phyloP scores from a whole-genome alignment of 2,113 vertebrate genomes.

The Catharus fuscescens region DNA sequence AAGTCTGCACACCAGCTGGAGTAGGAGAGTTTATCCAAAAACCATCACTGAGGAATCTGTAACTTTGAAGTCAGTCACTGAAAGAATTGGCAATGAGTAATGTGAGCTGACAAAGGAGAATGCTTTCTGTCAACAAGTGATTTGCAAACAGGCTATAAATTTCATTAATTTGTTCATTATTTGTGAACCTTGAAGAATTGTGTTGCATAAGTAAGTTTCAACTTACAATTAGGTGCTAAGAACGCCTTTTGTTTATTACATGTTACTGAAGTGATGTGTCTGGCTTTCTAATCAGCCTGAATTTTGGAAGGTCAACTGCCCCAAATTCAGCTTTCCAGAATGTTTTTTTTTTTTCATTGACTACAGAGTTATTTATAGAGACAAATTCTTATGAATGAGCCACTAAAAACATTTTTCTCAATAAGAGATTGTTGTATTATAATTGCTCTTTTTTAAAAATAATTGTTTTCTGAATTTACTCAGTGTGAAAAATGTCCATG shows the following conservation, averaged over 20 bases:
- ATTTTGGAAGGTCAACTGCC: background rate
- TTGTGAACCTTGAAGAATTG: conserved; percentile 27
- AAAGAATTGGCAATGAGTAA: conserved; percentile 19
- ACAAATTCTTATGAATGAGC: background rate
- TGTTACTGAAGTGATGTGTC: background rate
- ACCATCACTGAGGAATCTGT: background rate
- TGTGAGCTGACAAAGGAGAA: conserved; percentile 16
- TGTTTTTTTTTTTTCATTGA: background rate
- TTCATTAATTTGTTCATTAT: conserved; percentile 56
- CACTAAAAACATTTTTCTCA: background rate
- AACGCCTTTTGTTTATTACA: conserved; percentile 3
- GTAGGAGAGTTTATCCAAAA: background rate
- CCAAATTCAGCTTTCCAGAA: background rate
- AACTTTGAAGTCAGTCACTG: background rate
- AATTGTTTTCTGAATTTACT: background rate
- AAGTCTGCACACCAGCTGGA: background rate
- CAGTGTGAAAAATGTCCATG: background rate
- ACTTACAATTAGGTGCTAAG: background rate
- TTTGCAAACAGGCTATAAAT: conserved; percentile 43
- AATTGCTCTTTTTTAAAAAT: background rate
- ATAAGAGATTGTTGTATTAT: background rate
- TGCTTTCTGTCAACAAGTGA: conserved; percentile 27
- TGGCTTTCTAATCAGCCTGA: background rate
- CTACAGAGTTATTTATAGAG: background rate
- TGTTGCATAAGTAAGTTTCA: conserved; percentile 39